Conservation (phyloP, 1,140 invertebrate species). For the Drosophila erecta region DNA sequence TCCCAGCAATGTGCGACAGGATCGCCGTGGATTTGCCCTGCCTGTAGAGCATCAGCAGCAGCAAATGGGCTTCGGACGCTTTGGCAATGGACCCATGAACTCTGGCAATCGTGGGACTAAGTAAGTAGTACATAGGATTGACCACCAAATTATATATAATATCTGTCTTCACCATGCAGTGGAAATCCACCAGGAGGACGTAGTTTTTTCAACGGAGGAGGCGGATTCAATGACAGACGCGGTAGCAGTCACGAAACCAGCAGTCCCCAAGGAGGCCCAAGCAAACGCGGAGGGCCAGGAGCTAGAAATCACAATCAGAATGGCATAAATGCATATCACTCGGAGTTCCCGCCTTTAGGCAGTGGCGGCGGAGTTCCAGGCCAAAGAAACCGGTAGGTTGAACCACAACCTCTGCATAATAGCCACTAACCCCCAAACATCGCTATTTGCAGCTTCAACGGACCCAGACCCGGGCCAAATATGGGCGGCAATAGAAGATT, state of each 20-base stretch:
- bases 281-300: slow-evolving; percentile 45
- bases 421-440: too few relatives aligned
- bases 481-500: slow-evolving; percentile 66
- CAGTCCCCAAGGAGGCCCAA: slow-evolving; percentile 26
- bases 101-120: slow-evolving; percentile 39
- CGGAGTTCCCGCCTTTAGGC: slow-evolving; percentile 69
- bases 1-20: slow-evolving; percentile 54
- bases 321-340: slow-evolving; percentile 85
- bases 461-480: slow-evolving; percentile 54
- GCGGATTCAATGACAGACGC: slow-evolving; percentile 57
- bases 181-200: slow-evolving; percentile 70
- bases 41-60: slow-evolving; percentile 68
- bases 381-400: slow-evolving; percentile 60
- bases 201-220: slow-evolving; percentile 79
- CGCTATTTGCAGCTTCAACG: slow-evolving; percentile 47
- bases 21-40: slow-evolving; percentile 72
- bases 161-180: background rate
- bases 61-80: slow-evolving; percentile 57
- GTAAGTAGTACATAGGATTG: slow-evolving; percentile 13
- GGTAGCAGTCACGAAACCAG: slow-evolving; percentile 77
- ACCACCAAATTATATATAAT: background rate
- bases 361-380: slow-evolving; percentile 47
- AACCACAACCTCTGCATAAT: background rate
- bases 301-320: slow-evolving; percentile 67
- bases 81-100: slow-evolving; percentile 56